phyloP scores from a whole-genome alignment of 1,140 invertebrate genomes.

The Aphelenchoides fujianensis region DNA sequence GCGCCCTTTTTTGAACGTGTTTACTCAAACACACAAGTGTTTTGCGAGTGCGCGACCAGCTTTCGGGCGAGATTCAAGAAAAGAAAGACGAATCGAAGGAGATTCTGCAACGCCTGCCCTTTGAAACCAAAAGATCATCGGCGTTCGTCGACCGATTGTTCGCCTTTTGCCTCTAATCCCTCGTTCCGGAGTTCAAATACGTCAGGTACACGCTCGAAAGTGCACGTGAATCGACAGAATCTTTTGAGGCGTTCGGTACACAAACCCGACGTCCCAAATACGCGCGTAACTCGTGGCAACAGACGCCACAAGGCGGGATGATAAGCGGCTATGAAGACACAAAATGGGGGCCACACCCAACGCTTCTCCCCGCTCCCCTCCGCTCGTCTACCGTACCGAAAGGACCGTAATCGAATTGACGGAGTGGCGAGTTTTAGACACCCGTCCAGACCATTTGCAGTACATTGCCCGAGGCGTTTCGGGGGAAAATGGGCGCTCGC shows the following conservation, averaged over 20 bases:
- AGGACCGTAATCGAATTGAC: not conserved
- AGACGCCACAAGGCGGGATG: too few species aligned
- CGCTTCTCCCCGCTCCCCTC: not conserved
- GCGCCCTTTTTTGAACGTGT: not conserved
- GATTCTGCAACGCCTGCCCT: not conserved
- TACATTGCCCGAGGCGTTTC: not conserved
- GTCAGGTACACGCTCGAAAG: too few species aligned
- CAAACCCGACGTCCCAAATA: too few species aligned
- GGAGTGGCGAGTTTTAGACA: too few species aligned
- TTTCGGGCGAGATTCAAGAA: not conserved
- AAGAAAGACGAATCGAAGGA: not conserved
- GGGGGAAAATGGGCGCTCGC: not conserved
- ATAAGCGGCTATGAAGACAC: not conserved
- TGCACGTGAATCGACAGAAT: too few species aligned
- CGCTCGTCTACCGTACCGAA: not conserved
- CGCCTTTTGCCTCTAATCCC: too few species aligned
- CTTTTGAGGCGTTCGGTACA: too few species aligned
- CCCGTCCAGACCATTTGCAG: not conserved
- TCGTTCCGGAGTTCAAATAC: too few species aligned
- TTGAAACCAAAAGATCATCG: not conserved
- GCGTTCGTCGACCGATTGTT: too few species aligned
- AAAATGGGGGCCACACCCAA: too few species aligned
- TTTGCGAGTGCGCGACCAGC: not conserved
- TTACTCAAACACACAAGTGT: conserved; percentile 3
- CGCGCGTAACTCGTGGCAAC: too few species aligned